Base-by-base conservation (phyloP, 2,113 vertebrate species). In the Chionis minor region DNA sequence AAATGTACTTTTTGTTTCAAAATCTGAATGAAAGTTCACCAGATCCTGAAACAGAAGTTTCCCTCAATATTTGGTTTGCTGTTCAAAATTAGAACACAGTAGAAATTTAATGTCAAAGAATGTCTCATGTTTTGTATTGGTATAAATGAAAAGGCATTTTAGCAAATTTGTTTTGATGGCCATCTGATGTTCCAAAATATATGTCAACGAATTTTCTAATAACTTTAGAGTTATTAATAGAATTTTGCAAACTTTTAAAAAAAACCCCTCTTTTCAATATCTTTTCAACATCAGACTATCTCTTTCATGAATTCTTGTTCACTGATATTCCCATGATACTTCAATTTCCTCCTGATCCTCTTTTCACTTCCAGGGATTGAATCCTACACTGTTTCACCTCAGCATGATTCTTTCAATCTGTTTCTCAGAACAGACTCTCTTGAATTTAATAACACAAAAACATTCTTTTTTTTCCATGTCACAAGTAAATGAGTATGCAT, bases 71-170 rank as follows among this genome's bases (percentile, higher is more conserved):
- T 51, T 47, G 0, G 3, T 47, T 90, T 61, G 4, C 11, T 93
- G 20, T 5, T 88, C 35, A 79, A 44, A 62, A 55, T 27, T 40
- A 62, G 15, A 78, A 66, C 8, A 61, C 3, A 44, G 8, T 40
- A 9, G 22, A 84, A 84, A 52, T 3, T 44, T 84, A 52, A 58
- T 30, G 8, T 18, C 16, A 62, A 73, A 73, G 5, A 52, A 40
- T 18, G 2, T 33, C 8, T 78, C 47, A 65, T 0, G 0, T 19
- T 66, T 94, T 66, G 8, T 27, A 30, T 58, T 8, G 1, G 3
- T 62, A 38, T 27, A 66, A 54, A 4, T 66, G 9, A 81, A 63
- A 63, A 89, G 12, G 8, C 14, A 33, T 51, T 87, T 85, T 66
- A 71, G 10, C 2, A 73, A 56, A 66, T 62, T 77, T 72, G 2